These are phyloP conservation scores for Agrochola circellaris DNA, from an alignment of 2,888 invertebrate genomes.

Conservation along the genomic window DNA sequence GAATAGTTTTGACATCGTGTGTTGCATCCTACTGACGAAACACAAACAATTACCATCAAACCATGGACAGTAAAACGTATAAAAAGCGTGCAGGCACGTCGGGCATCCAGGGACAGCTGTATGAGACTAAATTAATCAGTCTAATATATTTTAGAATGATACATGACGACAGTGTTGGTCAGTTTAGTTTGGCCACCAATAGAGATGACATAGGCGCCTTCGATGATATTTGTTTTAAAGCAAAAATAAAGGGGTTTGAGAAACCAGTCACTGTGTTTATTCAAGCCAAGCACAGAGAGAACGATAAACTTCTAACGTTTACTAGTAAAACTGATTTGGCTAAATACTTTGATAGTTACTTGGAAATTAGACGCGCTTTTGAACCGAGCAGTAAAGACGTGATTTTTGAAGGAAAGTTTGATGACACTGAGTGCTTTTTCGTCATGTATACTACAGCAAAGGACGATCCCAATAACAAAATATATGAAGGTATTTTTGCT, in stretches of 20 bases:
- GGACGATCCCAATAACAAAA: neutral
- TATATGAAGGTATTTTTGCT: neutral
- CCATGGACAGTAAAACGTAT: constrained; percentile 8
- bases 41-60: neutral
- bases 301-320: neutral
- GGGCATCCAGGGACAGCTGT: neutral
- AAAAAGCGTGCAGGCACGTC: neutral
- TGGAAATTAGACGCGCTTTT: neutral
- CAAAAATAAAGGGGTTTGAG: neutral
- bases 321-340: neutral
- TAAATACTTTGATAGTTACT: neutral
- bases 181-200: constrained; percentile 1
- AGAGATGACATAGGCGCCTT: neutral
- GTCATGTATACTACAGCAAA: neutral
- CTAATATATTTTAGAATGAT: neutral
- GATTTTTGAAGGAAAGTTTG: neutral
- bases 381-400: neutral
- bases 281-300: neutral
- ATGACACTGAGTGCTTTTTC: neutral
- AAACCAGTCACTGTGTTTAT: neutral
- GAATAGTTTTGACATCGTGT: neutral
- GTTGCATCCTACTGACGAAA: neutral
- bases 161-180: neutral
- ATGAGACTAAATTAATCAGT: neutral
- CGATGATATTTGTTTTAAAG: neutral